Evolutionary conservation across 2,797 vertebrate genomes (phyloP).

Genomic region (Sebastes cheni): DNA sequence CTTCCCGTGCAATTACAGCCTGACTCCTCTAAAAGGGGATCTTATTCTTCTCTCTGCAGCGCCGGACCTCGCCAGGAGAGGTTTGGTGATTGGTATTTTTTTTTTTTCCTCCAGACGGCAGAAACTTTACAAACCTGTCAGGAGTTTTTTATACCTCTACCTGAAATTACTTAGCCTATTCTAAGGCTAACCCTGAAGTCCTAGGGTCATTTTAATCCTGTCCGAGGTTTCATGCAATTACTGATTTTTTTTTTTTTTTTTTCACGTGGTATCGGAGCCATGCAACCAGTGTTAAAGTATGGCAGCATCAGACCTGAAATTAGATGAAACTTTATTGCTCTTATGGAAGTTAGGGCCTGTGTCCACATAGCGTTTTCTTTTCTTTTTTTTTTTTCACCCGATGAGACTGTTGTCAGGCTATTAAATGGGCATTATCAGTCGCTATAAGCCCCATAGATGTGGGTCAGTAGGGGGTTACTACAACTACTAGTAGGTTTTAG

Average conservation of each 20-base stretch:
- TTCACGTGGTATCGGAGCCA: not conserved
- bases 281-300: not conserved
- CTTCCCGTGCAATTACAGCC: conserved; percentile 3
- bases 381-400: no score
- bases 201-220: conserved; percentile 4
- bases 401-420: no score
- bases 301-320: not conserved
- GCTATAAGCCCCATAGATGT: no score
- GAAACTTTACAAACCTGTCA: not conserved
- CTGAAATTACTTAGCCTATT: not conserved
- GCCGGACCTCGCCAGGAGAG: not conserved
- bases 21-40: not conserved
- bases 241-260: not conserved
- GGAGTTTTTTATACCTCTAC: not conserved
- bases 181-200: not conserved
- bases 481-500: no score
- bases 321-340: not conserved
- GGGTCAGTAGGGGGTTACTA: no score
- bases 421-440: no score
- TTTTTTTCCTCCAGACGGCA: not conserved
- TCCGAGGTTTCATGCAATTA: not conserved
- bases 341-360: no score
- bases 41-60: not conserved
- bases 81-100: not conserved
- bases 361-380: no score